Base-by-base conservation (phyloP, 2,888 invertebrate genomes). In the Tetragonula carbonaria region DNA sequence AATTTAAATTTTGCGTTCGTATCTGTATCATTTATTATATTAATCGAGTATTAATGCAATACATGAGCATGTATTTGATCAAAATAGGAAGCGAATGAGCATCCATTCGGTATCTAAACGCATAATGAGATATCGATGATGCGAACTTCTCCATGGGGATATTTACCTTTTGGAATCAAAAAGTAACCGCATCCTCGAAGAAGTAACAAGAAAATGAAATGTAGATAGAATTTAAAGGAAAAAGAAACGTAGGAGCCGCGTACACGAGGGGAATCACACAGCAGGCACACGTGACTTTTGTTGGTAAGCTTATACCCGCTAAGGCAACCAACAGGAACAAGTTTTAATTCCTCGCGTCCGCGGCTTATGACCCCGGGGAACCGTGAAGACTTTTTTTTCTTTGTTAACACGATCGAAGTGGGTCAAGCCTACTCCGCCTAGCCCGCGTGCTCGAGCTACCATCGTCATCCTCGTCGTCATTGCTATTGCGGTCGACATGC, bases 351-450 rank as follows among this genome's bases (percentile, higher is more conserved):
- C 88, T 78, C 83, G 87, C 78, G 87, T 84, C 82, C 80, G 87
- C 88, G 89, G 87, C 89, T 87, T 88, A 82, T 91, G 91, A 90
- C 89, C 91, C 86, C 90, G 82, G 82, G 82, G 84, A 76, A 80
- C 75, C 77, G 80, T 50, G 80, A 78, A 80, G 82, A 79, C 83
- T 86, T 90, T 86, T 84, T 87, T 90, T 91, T 90, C 90, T 91
- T 91, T 90, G 90, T 92, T 90, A 87, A 82, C 85, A 71, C 84
- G 87, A 90, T 87, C 89, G 84, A 92, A 92, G 91, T 91, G 88
- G 92, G 91, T 90, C 92, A 91, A 91, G 91, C 91, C 91, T 89
- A 90, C 91, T 92, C 92, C 92, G 90, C 86, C 87, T 90, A 74
- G 74, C 71, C 71, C 51, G 78, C 72, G 67, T 62, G 77, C 77